These are phyloP conservation scores for Thunnus albacares DNA, from an alignment of 2,797 vertebrate species.

Conservation along the genomic window DNA sequence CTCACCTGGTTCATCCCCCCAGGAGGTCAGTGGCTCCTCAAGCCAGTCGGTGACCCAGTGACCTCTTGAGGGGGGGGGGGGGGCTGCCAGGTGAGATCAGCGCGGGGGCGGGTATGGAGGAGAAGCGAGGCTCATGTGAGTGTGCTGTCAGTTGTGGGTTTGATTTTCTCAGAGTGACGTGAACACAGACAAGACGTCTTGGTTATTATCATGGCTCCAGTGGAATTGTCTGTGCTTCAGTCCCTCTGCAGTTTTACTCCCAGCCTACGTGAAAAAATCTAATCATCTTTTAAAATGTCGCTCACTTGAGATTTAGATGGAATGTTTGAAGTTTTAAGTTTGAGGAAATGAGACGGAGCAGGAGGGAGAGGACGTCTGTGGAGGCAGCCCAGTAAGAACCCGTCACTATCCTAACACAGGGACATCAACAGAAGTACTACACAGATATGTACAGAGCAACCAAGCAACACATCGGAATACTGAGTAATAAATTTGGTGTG, in stretches of 20 bases:
- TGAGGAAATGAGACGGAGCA: conserved; percentile 62
- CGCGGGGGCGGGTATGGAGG: conserved; percentile 49
- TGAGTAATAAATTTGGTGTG: conserved; percentile 74
- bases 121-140: conserved; percentile 55
- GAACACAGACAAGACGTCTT: conserved; percentile 62
- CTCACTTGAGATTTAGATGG: conserved; percentile 66
- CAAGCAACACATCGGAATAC: conserved; percentile 80
- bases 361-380: conserved; percentile 68
- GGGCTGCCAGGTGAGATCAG: conserved; percentile 28
- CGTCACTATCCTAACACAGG: conserved; percentile 78
- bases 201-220: conserved; percentile 74
- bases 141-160: conserved; percentile 37
- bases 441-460: conserved; percentile 83
- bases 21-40: conserved; percentile 34
- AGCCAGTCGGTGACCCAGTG: conserved; percentile 44
- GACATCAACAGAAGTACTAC: conserved; percentile 82
- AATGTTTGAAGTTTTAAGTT: conserved; percentile 82
- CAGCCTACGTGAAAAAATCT: conserved; percentile 46
- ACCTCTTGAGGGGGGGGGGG: conserved; percentile 24
- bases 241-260: conserved; percentile 41
- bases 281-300: conserved; percentile 60
- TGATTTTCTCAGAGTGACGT: conserved; percentile 47
- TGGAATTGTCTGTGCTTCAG: conserved; percentile 55
- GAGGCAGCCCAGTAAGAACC: conserved; percentile 81
- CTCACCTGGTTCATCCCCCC: conserved; percentile 29